Conservation (phyloP, 2,888 invertebrate genomes). For the Thecophora atra region DNA sequence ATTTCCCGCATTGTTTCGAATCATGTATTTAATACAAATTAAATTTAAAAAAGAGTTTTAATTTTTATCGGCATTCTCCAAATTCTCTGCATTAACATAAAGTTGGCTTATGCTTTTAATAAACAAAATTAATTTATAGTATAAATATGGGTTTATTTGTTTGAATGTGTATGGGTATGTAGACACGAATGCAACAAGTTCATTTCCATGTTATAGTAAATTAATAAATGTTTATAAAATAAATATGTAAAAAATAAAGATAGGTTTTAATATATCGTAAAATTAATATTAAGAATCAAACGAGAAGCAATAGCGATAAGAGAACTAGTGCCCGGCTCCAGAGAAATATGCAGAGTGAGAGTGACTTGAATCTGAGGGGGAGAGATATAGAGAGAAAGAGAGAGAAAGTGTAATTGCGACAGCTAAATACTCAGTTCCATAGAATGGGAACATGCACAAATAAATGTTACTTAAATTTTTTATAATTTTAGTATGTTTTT, state of each 20-base stretch:
- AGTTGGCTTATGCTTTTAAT: conserved; percentile 24
- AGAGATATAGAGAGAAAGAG: conserved; percentile 29
- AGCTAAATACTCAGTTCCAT: conserved; percentile 12
- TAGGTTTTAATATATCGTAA: conserved; percentile 33
- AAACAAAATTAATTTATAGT: conserved; percentile 24
- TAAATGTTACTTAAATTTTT: conserved; percentile 3
- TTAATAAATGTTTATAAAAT: conserved; percentile 35
- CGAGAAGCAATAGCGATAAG: conserved; percentile 22
- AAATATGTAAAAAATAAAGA: conserved; percentile 38
- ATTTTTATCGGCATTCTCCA: conserved; percentile 16
- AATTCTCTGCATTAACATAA: conserved; percentile 29
- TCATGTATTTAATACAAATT: conserved; percentile 28
- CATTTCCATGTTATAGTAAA: conserved; percentile 17
- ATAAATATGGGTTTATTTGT: conserved; percentile 26
- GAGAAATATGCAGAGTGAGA: conserved; percentile 36
- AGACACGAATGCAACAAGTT: conserved; percentile 22
- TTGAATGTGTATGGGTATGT: conserved; percentile 18
- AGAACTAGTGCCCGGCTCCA: conserved; percentile 35
- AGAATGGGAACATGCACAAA: neutral
- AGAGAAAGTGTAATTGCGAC: conserved; percentile 8
- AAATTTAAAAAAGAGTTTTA: conserved; percentile 24
- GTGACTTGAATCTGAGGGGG: conserved; percentile 36
- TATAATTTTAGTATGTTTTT: neutral
- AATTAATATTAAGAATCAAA: conserved; percentile 30
- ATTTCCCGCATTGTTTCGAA: conserved; percentile 19